Conservation (phyloP, 2,888 invertebrate genomes). For the Rotaria magnacalcarata region DNA sequence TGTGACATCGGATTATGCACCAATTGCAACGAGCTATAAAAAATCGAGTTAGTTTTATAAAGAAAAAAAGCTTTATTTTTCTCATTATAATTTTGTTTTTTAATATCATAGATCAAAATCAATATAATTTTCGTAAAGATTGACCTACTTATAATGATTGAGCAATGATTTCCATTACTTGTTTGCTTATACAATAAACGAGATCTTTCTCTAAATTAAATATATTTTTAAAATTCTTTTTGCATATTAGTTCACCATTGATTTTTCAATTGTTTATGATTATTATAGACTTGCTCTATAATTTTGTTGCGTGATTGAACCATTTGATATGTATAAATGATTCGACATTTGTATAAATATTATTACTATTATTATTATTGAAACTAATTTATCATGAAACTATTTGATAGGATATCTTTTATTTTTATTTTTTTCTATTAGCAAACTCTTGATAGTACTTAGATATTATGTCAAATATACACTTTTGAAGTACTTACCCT, state of each 20-base stretch:
- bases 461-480: too few relatives aligned
- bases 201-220: not conserved
- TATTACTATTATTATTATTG: not conserved
- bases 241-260: too few relatives aligned
- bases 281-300: not conserved
- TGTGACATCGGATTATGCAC: not conserved
- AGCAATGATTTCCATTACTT: not conserved
- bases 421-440: too few relatives aligned
- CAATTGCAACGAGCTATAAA: not conserved
- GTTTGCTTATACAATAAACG: not conserved
- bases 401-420: too few relatives aligned
- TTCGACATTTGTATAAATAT: not conserved
- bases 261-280: not conserved
- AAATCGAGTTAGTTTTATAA: not conserved
- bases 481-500: too few relatives aligned
- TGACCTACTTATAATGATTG: not conserved
- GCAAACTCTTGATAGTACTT: too few relatives aligned
- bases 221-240: too few relatives aligned
- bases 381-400: too few relatives aligned
- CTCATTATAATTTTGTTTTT: not conserved
- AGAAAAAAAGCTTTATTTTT: not conserved
- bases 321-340: not conserved
- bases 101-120: not conserved
- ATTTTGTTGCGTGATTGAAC: not conserved
- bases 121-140: too few relatives aligned